Percentiles rank a stretch among this genome's conserved stretches.
Conservation (phyloP, 2,888 invertebrate species). For the Lysandra coridon region DNA sequence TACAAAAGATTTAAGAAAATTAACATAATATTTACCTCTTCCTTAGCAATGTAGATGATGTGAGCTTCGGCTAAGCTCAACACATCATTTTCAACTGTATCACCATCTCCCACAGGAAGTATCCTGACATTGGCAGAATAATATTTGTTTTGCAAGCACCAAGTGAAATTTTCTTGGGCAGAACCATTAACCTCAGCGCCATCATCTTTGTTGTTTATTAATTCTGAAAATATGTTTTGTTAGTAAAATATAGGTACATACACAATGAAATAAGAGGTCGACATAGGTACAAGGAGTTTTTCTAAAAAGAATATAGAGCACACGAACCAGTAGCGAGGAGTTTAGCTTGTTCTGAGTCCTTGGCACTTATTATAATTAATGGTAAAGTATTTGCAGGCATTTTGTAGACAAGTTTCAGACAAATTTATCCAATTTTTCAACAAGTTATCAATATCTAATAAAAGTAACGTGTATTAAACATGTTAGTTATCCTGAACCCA, state of each 20-base stretch:
- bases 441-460: not conserved
- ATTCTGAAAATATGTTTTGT: not conserved
- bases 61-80: slow-evolving; percentile 6
- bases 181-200: not conserved
- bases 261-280: not conserved
- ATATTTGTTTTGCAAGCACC: slow-evolving; percentile 22
- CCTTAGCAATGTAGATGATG: slow-evolving; percentile 12
- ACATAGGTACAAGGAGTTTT: not conserved
- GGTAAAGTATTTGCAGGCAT: slow-evolving; percentile 27
- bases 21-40: slow-evolving; percentile 11
- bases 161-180: not conserved
- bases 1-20: no score
- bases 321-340: not conserved
- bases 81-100: not conserved
- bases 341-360: slow-evolving; percentile 7
- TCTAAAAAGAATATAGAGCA: not conserved
- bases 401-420: not conserved
- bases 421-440: not conserved
- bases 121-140: slow-evolving; percentile 14
- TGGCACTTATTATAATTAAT: slow-evolving; percentile 4
- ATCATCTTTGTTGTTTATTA: not conserved
- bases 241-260: no score
- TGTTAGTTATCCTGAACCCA: not conserved
- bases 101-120: slow-evolving; percentile 14
- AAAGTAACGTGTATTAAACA: not conserved